Conservation (phyloP, 2,888 invertebrate species). For the Harpalus rufipes region DNA sequence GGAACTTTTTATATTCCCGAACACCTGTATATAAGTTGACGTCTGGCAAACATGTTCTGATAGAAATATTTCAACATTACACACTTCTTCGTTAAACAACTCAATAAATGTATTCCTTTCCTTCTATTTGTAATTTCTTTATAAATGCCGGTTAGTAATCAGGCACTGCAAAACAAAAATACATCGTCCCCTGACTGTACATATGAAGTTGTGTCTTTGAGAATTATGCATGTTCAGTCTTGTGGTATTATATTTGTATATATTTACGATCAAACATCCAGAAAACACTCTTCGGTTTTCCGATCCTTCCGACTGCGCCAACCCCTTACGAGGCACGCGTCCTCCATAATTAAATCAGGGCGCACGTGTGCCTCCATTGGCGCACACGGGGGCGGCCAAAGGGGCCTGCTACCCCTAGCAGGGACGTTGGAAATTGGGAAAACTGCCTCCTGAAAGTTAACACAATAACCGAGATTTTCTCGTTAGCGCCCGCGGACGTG, state of each 20-base stretch:
- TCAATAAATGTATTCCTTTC: no score
- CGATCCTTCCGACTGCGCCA: background rate
- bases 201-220: no score
- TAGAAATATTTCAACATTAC: no score
- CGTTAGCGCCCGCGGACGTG: slow-evolving; percentile 61
- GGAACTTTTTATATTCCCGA: no score
- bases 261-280: background rate
- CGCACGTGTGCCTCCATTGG: slow-evolving; percentile 40
- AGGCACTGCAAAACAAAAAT: no score
- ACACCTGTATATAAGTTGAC: no score
- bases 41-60: no score
- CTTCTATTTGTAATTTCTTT: no score
- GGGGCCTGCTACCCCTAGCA: background rate
- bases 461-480: slow-evolving; percentile 66
- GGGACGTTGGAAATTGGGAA: slow-evolving; percentile 50
- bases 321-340: slow-evolving; percentile 24
- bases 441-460: slow-evolving; percentile 61
- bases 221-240: no score
- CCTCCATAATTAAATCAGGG: slow-evolving; percentile 54
- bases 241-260: background rate
- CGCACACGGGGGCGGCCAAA: slow-evolving; percentile 11
- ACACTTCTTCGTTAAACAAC: no score
- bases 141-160: no score
- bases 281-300: background rate
- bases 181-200: no score